Conservation (phyloP, 2,113 vertebrate genomes). For the Aplodontia rufa region DNA sequence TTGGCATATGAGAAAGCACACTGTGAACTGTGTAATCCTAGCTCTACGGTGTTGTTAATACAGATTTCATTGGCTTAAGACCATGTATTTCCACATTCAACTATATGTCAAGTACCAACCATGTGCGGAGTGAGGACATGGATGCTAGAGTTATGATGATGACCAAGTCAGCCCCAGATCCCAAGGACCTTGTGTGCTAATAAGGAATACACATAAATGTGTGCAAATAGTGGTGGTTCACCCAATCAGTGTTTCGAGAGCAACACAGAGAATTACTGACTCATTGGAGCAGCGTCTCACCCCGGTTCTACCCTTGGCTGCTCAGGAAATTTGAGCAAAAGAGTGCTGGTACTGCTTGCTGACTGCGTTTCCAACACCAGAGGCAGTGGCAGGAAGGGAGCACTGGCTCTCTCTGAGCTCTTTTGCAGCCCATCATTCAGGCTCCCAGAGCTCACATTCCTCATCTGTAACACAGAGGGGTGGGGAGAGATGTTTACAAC, state of each 20-base stretch:
- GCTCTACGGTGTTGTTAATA: neutral
- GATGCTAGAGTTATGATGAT: neutral
- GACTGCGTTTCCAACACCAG: neutral
- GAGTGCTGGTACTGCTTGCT: neutral
- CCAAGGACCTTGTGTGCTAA: neutral
- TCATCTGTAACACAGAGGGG: neutral
- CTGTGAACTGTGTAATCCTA: neutral
- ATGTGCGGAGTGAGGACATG: neutral
- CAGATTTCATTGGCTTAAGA: neutral
- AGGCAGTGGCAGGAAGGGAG: neutral
- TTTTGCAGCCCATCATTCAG: neutral
- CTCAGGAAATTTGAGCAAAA: neutral
- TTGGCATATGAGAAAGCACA: neutral
- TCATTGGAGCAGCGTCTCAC: neutral
- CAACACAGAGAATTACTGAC: neutral
- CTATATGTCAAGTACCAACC: neutral
- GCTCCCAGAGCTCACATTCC: neutral
- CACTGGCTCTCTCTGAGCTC: neutral
- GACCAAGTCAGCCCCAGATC: neutral
- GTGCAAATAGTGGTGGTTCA: neutral
- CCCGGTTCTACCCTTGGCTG: neutral
- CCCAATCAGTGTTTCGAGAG: neutral
- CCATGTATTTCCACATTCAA: neutral
- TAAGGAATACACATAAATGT: neutral
- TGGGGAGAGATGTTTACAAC: neutral